These are phyloP conservation scores for Phrynosoma platyrhinos DNA, from an alignment of 2,113 vertebrate genomes.

Conservation along the genomic window DNA sequence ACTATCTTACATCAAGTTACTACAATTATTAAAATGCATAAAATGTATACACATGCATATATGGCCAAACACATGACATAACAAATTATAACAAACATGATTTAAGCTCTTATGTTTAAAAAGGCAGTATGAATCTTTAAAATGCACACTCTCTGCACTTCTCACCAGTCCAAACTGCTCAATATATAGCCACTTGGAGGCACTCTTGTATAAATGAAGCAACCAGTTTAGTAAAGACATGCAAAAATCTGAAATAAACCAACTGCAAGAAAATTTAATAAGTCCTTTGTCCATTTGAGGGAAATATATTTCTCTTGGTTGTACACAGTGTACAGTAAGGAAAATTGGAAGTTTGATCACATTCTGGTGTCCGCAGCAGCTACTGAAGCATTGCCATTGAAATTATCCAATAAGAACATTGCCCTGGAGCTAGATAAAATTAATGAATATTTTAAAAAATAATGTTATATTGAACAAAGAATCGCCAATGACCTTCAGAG, in stretches of 20 bases:
- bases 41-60: neutral
- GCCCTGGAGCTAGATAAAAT: neutral
- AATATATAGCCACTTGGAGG: neutral
- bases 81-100: neutral
- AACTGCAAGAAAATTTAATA: neutral
- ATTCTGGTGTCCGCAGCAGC: neutral
- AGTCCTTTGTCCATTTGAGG: neutral
- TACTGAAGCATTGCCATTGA: neutral
- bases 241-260: neutral
- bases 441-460: neutral
- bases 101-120: neutral
- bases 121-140: slow-evolving; percentile 1
- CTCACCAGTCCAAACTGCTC: neutral
- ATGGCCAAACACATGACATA: neutral
- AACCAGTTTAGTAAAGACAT: neutral
- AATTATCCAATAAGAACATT: neutral
- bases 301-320: no score
- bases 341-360: neutral
- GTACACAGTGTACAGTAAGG: neutral
- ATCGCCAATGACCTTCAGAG: slow-evolving; percentile 1
- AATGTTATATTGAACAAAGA: neutral
- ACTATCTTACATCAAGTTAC: neutral
- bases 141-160: neutral
- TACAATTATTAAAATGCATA: neutral
- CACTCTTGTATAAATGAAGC: neutral